Evolutionary conservation across 2,888 invertebrate genomes (phyloP).

Genomic region (Anoplius nigerrimus): DNA sequence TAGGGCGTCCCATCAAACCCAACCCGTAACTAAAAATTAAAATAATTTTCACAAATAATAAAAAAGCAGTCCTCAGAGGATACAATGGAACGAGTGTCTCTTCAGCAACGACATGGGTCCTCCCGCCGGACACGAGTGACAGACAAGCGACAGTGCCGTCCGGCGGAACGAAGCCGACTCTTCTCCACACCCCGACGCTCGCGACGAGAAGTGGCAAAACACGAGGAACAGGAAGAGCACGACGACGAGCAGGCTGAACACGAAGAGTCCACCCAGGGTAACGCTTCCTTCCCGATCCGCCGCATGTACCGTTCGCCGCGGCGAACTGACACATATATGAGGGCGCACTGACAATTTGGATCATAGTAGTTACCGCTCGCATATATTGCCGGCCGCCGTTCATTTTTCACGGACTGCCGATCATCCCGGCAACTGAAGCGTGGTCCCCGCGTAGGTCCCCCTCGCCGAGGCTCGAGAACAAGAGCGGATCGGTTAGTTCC

Average conservation of each 20-base stretch:
- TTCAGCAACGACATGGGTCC: too few species aligned
- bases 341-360: slow-evolving; percentile 49
- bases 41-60: too few species aligned
- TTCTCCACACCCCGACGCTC: too few species aligned
- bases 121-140: too few species aligned
- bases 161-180: too few species aligned
- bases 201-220: too few species aligned
- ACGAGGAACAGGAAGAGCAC: too few species aligned
- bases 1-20: too few species aligned
- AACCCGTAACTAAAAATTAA: too few species aligned
- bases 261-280: not conserved
- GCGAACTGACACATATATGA: slow-evolving; percentile 48
- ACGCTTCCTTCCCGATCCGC: slow-evolving; percentile 13
- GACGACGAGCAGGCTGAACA: not conserved
- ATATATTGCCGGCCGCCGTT: slow-evolving; percentile 65
- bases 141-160: too few species aligned
- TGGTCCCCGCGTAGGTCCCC: slow-evolving; percentile 44
- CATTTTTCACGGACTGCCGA: slow-evolving; percentile 74
- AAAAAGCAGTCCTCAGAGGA: too few species aligned
- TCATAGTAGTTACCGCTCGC: slow-evolving; percentile 66
- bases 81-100: too few species aligned
- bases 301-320: slow-evolving; percentile 45
- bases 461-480: slow-evolving; percentile 55
- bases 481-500: slow-evolving; percentile 70
- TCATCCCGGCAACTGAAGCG: slow-evolving; percentile 73